Evolutionary conservation across 2,888 invertebrate genomes (phyloP).

Genomic region (Ornithoptera priamus): DNA sequence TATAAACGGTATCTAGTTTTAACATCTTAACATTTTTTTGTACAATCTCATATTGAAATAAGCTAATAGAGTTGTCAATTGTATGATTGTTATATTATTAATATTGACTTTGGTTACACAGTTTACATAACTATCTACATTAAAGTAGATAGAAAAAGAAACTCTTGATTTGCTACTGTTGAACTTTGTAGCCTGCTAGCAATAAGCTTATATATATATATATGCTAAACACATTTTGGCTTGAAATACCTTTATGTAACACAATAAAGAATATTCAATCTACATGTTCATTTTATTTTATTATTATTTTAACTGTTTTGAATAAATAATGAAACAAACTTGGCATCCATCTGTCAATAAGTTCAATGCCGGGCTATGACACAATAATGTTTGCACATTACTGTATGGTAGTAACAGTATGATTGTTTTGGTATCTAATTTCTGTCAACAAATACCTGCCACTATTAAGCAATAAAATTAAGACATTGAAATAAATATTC

Average conservation of each 20-base stretch:
- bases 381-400: no score
- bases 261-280: slow-evolving; percentile 24
- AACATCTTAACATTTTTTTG: neutral
- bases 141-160: slow-evolving; percentile 26
- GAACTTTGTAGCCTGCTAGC: slow-evolving; percentile 26
- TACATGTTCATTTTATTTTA: slow-evolving; percentile 11
- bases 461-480: no score
- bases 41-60: neutral
- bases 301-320: no score
- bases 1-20: no score
- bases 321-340: no score
- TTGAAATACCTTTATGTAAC: slow-evolving; percentile 18
- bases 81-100: neutral
- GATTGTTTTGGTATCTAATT: no score
- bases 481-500: neutral
- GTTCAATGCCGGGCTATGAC: no score
- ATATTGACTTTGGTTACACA: neutral
- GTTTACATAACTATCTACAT: neutral
- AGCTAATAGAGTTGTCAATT: neutral
- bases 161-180: slow-evolving; percentile 58
- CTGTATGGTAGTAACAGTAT: no score
- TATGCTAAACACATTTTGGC: slow-evolving; percentile 15
- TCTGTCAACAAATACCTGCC: no score
- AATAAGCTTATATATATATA: slow-evolving; percentile 14
- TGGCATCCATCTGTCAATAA: no score